These are phyloP conservation scores for Nycteola revayana DNA, from an alignment of 2,888 invertebrate species.

Conservation along the genomic window DNA sequence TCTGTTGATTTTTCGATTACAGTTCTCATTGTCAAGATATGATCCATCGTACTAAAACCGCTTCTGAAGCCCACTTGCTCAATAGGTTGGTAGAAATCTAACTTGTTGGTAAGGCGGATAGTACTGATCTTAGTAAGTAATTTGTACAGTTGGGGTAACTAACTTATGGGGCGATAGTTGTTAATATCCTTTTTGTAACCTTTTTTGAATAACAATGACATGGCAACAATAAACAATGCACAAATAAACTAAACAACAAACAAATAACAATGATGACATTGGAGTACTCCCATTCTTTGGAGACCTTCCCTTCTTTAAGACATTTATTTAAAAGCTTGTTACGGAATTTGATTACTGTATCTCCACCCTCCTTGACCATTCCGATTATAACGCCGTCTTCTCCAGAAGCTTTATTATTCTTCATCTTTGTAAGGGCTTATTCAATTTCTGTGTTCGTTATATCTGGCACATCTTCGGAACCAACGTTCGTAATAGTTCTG, in stretches of 20 bases:
- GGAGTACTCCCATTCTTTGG: not conserved
- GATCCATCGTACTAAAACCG: no score
- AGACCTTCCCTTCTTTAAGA: slow-evolving; percentile 1
- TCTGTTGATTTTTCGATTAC: no score
- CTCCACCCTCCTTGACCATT: slow-evolving; percentile 15
- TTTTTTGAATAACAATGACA: not conserved
- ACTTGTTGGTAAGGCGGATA: not conserved
- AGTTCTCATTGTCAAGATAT: no score
- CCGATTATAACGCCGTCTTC: slow-evolving; percentile 25
- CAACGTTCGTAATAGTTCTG: no score
- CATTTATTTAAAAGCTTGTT: slow-evolving; percentile 17
- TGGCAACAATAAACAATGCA: no score
- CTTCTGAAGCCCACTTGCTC: slow-evolving; percentile 11
- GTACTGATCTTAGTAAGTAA: not conserved
- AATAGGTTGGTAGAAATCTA: slow-evolving; percentile 4
- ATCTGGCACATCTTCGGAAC: no score
- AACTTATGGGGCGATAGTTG: slow-evolving; percentile 5
- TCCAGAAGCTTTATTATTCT: slow-evolving; percentile 19
- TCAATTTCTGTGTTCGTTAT: no score
- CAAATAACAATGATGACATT: no score
- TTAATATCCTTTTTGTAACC: slow-evolving; percentile 1
- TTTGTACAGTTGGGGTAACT: slow-evolving; percentile 5
- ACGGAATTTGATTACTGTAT: slow-evolving; percentile 11
- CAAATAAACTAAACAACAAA: no score
- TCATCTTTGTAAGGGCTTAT: no score